These are phyloP conservation scores for Mesembrinibis cayennensis DNA, from an alignment of 2,113 vertebrate species.

Conservation along the genomic window DNA sequence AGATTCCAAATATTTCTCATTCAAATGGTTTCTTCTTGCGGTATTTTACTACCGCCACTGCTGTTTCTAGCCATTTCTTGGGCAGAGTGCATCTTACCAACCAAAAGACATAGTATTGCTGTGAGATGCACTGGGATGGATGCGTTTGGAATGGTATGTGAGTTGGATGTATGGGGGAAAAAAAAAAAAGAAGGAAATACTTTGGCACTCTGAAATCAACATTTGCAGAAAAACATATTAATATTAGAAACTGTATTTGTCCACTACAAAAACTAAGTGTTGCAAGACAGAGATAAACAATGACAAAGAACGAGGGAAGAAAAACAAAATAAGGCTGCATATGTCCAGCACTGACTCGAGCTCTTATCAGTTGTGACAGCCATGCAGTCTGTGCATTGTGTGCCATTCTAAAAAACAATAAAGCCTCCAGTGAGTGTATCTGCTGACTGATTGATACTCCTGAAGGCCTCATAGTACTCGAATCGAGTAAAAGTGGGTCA, in stretches of 20 bases:
- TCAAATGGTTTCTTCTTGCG: not conserved
- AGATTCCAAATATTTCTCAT: not conserved
- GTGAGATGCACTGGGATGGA: not conserved
- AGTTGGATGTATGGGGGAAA: not conserved
- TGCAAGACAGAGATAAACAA: constrained; percentile 37
- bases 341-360: not conserved
- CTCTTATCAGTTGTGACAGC: constrained; percentile 42
- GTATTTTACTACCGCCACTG: not conserved
- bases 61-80: not conserved
- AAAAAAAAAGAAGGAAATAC: not conserved
- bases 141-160: not conserved
- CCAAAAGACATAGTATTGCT: not conserved
- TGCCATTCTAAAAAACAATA: not conserved
- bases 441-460: not conserved
- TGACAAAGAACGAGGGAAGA: not conserved
- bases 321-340: not conserved
- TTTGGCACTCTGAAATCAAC: not conserved
- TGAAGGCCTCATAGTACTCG: not conserved
- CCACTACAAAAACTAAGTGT: not conserved
- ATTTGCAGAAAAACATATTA: not conserved
- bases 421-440: not conserved
- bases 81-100: not conserved
- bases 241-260: not conserved
- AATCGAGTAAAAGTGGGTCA: not conserved
- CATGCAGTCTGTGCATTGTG: not conserved